These are phyloP conservation scores for Istiophorus platypterus DNA, from an alignment of 2,113 vertebrate species.

Conservation along the genomic window DNA sequence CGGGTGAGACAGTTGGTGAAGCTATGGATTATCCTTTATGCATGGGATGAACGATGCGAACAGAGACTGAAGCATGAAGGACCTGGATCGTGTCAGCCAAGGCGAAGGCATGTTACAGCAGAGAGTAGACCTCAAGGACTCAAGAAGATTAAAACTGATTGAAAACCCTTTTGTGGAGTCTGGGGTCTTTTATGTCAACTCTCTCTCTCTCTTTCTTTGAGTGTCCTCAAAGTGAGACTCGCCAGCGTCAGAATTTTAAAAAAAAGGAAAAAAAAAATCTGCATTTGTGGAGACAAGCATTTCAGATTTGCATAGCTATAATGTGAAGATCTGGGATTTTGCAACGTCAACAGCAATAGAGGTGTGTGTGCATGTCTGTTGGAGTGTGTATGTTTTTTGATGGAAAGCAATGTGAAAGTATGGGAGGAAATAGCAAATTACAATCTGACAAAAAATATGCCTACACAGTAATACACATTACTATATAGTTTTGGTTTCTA, in stretches of 20 bases:
- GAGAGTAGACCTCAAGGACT: slow-evolving; percentile 77
- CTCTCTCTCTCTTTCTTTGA: slow-evolving; percentile 13
- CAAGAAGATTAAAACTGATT: slow-evolving; percentile 82
- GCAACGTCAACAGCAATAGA: slow-evolving; percentile 59
- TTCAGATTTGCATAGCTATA: slow-evolving; percentile 63
- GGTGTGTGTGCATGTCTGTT: slow-evolving; percentile 8
- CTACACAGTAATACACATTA: too few relatives aligned
- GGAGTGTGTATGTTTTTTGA: background rate
- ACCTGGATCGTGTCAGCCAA: slow-evolving; percentile 65
- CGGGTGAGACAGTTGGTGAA: slow-evolving; percentile 39
- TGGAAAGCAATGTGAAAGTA: slow-evolving; percentile 17
- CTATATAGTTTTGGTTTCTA: background rate
- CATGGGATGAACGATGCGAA: slow-evolving; percentile 65
- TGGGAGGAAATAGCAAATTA: slow-evolving; percentile 22
- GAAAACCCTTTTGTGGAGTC: slow-evolving; percentile 82
- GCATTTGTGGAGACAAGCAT: slow-evolving; percentile 55
- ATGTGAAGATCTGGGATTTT: slow-evolving; percentile 58
- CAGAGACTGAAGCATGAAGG: slow-evolving; percentile 75
- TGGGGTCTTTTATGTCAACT: slow-evolving; percentile 55
- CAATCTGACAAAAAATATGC: slow-evolving; percentile 6
- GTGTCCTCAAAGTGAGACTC: slow-evolving; percentile 46
- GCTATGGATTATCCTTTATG: slow-evolving; percentile 71
- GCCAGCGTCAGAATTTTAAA: slow-evolving; percentile 39
- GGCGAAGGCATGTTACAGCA: slow-evolving; percentile 66
- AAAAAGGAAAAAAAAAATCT: slow-evolving; percentile 69